phyloP scores from a whole-genome alignment of 2,888 invertebrate genomes.

The Disparrhopalites patrizii region DNA sequence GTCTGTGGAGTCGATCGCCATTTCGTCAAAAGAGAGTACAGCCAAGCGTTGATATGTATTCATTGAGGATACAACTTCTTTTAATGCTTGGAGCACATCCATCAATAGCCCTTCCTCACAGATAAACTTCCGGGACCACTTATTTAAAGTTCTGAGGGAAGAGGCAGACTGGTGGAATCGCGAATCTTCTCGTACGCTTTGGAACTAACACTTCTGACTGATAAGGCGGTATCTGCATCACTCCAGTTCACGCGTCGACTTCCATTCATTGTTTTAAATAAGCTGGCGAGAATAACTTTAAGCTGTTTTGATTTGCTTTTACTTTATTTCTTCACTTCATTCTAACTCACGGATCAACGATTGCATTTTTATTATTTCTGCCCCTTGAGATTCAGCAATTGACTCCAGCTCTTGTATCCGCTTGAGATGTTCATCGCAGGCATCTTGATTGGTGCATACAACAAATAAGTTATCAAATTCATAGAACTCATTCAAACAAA shows the following conservation, averaged over 20 bases:
- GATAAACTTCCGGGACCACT: background rate
- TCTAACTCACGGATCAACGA: background rate
- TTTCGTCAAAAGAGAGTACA: slow-evolving; percentile 21
- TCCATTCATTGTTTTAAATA: too few species aligned
- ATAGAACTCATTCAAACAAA: too few species aligned
- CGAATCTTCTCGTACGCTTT: background rate
- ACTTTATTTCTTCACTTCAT: too few species aligned
- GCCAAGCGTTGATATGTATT: background rate
- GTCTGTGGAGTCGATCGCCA: slow-evolving; percentile 2
- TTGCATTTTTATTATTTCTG: background rate
- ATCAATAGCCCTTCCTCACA: slow-evolving; percentile 3
- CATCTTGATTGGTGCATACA: too few species aligned
- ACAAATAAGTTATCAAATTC: too few species aligned
- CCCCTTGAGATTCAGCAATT: background rate
- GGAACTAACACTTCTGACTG: background rate
- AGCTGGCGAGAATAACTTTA: too few species aligned
- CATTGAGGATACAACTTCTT: background rate
- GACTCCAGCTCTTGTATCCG: too few species aligned
- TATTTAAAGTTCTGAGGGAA: background rate
- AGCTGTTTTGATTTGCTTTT: too few species aligned
- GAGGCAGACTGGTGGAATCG: background rate
- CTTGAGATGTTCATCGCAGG: too few species aligned
- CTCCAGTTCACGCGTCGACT: slow-evolving; percentile 3
- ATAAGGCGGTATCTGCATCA: background rate
- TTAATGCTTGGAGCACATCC: slow-evolving; percentile 7